Conservation (phyloP, 2,888 invertebrate genomes). For the Caenorhabditis uteleia region DNA sequence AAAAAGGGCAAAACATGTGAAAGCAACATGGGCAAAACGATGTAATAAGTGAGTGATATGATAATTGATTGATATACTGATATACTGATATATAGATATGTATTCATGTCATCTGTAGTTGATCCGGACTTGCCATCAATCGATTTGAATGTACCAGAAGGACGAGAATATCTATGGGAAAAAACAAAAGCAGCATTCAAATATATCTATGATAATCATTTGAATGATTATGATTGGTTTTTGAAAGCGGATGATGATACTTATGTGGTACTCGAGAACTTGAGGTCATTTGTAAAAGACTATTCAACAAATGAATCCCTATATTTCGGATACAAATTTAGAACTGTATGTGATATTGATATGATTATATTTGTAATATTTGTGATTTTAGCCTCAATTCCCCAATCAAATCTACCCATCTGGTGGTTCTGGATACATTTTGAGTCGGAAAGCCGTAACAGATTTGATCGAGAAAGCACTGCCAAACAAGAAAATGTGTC, state of each 20-base stretch:
- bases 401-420: conserved; percentile 77
- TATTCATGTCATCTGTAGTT: conserved; percentile 72
- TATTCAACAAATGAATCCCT: conserved; percentile 62
- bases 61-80: no score
- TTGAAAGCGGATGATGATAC: conserved; percentile 98
- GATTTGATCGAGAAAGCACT: conserved; percentile 81
- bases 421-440: conserved; percentile 82
- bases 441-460: conserved; percentile 82
- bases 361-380: no score
- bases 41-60: conserved; percentile 78
- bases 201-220: conserved; percentile 70
- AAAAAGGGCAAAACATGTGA: conserved; percentile 87
- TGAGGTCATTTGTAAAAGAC: conserved; percentile 72
- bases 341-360: no score
- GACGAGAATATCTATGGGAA: conserved; percentile 88
- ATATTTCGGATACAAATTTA: conserved; percentile 78
- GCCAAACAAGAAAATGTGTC: conserved; percentile 78
- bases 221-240: conserved; percentile 76
- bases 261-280: conserved; percentile 92
- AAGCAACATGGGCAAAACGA: conserved; percentile 75
- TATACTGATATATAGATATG: conserved; percentile 45
- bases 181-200: conserved; percentile 88
- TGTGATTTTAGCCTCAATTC: no score
- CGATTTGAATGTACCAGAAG: conserved; percentile 82
- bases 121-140: conserved; percentile 81